phyloP scores from a whole-genome alignment of 2,113 vertebrate genomes.

The Alaudala cheleensis region DNA sequence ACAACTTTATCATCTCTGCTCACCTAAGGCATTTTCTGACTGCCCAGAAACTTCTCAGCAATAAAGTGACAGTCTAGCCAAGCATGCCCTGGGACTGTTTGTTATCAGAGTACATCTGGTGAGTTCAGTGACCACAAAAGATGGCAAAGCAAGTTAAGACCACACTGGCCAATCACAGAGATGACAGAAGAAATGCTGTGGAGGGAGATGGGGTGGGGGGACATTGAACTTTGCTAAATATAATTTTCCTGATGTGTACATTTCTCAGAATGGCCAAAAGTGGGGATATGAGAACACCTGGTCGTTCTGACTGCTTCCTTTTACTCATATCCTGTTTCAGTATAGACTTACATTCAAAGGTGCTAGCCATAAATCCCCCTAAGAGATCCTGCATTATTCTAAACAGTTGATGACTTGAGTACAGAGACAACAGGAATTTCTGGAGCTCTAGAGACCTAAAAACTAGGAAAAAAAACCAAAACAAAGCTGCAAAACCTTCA shows the following conservation, averaged over 20 bases:
- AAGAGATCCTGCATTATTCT: conserved; percentile 9
- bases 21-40: background rate
- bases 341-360: background rate
- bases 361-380: background rate
- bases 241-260: conserved; percentile 21
- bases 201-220: background rate
- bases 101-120: background rate
- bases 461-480: background rate
- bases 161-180: background rate
- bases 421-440: conserved; percentile 3
- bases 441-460: background rate
- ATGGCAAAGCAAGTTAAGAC: background rate
- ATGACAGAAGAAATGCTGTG: background rate
- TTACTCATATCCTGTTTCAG: conserved; percentile 76
- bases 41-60: conserved; percentile 2
- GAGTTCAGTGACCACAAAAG: background rate
- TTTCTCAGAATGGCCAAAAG: conserved; percentile 54
- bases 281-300: conserved; percentile 34
- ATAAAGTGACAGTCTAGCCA: background rate
- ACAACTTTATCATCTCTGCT: background rate
- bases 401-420: background rate
- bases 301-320: conserved; percentile 70
- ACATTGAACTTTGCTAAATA: conserved; percentile 61
- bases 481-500: background rate
- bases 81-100: background rate